Evolutionary conservation across 2,888 invertebrate species (phyloP).

Genomic region (Melieria picta): DNA sequence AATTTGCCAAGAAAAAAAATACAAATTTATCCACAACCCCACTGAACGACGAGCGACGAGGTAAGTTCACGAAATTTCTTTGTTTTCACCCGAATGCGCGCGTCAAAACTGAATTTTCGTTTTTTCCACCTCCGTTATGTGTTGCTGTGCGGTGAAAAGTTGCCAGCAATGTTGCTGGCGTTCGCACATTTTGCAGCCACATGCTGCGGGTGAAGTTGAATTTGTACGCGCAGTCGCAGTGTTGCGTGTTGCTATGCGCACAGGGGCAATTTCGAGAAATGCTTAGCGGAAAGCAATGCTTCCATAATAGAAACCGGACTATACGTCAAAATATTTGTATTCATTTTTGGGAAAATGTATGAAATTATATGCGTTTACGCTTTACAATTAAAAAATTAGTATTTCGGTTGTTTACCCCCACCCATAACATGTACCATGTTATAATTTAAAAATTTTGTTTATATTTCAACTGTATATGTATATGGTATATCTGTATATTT

Average conservation of each 20-base stretch:
- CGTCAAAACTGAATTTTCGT: slow-evolving; percentile 30
- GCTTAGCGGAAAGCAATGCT: neutral
- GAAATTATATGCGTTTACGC: too few relatives aligned
- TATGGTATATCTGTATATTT: too few relatives aligned
- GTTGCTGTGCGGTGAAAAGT: slow-evolving; percentile 23
- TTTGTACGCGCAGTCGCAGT: slow-evolving; percentile 20
- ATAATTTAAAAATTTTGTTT: too few relatives aligned
- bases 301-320: too few relatives aligned
- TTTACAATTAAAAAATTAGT: too few relatives aligned
- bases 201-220: slow-evolving; percentile 5
- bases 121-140: slow-evolving; percentile 28
- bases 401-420: too few relatives aligned
- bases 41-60: slow-evolving; percentile 24
- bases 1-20: slow-evolving; percentile 17
- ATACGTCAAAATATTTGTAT: too few relatives aligned
- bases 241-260: slow-evolving; percentile 5
- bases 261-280: too few relatives aligned
- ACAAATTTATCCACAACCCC: neutral
- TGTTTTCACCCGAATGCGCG: slow-evolving; percentile 34
- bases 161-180: slow-evolving; percentile 2
- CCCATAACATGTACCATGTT: too few relatives aligned
- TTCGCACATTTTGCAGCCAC: neutral
- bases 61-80: slow-evolving; percentile 32
- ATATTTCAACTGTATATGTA: too few relatives aligned
- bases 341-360: too few relatives aligned